These are phyloP conservation scores for Acipenser oxyrinchus DNA, from an alignment of 2,797 vertebrate genomes.

Conservation along the genomic window DNA sequence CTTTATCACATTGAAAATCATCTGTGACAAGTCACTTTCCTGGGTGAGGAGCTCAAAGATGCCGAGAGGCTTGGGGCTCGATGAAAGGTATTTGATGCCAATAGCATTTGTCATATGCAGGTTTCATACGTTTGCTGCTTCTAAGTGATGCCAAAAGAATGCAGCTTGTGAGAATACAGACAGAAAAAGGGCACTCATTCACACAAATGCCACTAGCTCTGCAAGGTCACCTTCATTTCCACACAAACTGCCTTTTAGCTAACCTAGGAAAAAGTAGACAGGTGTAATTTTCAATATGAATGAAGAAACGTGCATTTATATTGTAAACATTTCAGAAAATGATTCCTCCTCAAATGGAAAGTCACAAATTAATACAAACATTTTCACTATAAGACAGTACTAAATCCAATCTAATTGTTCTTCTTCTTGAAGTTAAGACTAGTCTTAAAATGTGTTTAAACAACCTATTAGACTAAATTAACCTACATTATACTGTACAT, in stretches of 20 bases:
- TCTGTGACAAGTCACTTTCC: conserved; percentile 73
- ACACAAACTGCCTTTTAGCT: conserved; percentile 16
- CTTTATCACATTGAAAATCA: conserved; percentile 60
- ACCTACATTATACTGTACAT: no score
- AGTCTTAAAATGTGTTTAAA: no score
- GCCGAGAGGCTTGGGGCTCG: conserved; percentile 35
- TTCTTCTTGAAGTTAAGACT: no score
- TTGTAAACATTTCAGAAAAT: neutral
- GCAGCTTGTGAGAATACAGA: conserved; percentile 48
- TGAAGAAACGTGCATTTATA: neutral
- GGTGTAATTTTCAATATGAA: neutral
- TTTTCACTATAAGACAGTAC: no score
- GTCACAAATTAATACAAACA: neutral
- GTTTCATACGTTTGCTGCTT: conserved; percentile 63
- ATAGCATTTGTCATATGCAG: conserved; percentile 60
- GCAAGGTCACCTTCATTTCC: conserved; percentile 72
- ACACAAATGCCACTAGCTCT: conserved; percentile 54
- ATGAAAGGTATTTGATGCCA: conserved; percentile 65
- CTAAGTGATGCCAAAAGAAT: conserved; percentile 50
- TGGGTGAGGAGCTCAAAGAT: conserved; percentile 44
- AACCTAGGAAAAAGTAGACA: neutral
- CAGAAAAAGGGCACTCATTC: conserved; percentile 44
- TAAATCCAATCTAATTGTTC: no score
- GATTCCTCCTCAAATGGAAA: neutral
- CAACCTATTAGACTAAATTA: no score